Conservation (phyloP, 2,888 invertebrate species). For the Chloroclysta siterata region DNA sequence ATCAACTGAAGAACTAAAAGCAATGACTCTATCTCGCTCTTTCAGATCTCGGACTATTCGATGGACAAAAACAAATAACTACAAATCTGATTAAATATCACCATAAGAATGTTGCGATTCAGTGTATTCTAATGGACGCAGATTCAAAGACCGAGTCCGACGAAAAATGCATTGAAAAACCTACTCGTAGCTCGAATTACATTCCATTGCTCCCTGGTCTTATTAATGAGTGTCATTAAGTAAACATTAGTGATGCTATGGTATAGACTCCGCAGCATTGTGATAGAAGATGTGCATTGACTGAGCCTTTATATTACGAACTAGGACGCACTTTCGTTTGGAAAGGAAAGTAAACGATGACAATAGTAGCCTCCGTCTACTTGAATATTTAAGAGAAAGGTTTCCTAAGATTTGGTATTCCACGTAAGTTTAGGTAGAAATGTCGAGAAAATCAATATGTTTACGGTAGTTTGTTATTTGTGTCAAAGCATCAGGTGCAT, state of each 20-base stretch:
- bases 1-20: constrained; percentile 67
- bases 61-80: constrained; percentile 67
- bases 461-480: constrained; percentile 39
- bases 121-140: constrained; percentile 16
- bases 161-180: constrained; percentile 23
- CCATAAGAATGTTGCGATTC: constrained; percentile 14
- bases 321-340: constrained; percentile 75
- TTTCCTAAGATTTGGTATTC: constrained; percentile 44
- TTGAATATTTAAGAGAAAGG: constrained; percentile 56
- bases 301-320: constrained; percentile 63
- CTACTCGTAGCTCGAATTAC: constrained; percentile 10
- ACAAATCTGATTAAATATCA: constrained; percentile 59
- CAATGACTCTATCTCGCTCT: constrained; percentile 68
- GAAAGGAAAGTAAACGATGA: constrained; percentile 71
- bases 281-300: constrained; percentile 61
- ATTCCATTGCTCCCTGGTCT: constrained; percentile 31
- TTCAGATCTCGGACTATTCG: constrained; percentile 57
- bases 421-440: constrained; percentile 37
- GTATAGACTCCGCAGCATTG: constrained; percentile 47
- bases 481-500: constrained; percentile 36
- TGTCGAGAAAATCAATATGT: constrained; percentile 42
- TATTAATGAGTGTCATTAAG: constrained; percentile 38
- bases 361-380: constrained; percentile 59
- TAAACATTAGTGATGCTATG: constrained; percentile 30
- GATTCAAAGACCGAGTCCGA: constrained; percentile 8